These are phyloP conservation scores for Drosophila ezoana DNA, from an alignment of 2,888 invertebrate species.

Conservation along the genomic window DNA sequence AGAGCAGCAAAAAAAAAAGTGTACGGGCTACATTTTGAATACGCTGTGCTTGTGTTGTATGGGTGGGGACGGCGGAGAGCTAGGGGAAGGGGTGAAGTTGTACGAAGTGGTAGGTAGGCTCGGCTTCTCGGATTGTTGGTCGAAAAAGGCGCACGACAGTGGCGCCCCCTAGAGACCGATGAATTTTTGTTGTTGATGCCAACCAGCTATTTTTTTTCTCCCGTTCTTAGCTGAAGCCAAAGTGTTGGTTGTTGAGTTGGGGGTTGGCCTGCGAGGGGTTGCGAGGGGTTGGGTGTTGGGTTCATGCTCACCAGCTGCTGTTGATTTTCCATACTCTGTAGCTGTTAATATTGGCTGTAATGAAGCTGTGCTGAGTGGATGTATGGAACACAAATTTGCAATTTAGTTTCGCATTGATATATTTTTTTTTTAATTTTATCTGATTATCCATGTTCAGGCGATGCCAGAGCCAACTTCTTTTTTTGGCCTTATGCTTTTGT, in stretches of 20 bases:
- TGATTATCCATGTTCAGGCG: too few relatives aligned
- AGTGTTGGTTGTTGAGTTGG: neutral
- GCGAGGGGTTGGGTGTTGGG: slow-evolving; percentile 3
- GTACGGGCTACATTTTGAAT: neutral
- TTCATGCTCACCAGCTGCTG: slow-evolving; percentile 47
- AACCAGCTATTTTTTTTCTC: slow-evolving; percentile 28
- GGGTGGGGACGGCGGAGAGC: neutral
- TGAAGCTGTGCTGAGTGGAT: neutral
- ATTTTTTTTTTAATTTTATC: too few relatives aligned
- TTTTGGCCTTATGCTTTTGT: slow-evolving; percentile 25
- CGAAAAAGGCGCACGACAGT: slow-evolving; percentile 33
- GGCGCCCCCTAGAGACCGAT: slow-evolving; percentile 46
- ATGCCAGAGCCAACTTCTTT: neutral
- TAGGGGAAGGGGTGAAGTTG: neutral
- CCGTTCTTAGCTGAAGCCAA: neutral
- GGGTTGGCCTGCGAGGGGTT: neutral
- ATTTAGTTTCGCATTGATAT: too few relatives aligned
- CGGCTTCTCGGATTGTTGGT: slow-evolving; percentile 10
- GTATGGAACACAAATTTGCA: neutral
- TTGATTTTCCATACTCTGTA: slow-evolving; percentile 7
- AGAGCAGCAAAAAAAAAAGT: neutral
- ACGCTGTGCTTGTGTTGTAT: neutral
- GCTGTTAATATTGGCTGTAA: too few relatives aligned
- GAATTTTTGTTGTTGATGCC: slow-evolving; percentile 27
- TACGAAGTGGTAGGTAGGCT: too few relatives aligned